phyloP scores from a whole-genome alignment of 2,797 vertebrate species.

The Gymnoscopelus braueri region DNA sequence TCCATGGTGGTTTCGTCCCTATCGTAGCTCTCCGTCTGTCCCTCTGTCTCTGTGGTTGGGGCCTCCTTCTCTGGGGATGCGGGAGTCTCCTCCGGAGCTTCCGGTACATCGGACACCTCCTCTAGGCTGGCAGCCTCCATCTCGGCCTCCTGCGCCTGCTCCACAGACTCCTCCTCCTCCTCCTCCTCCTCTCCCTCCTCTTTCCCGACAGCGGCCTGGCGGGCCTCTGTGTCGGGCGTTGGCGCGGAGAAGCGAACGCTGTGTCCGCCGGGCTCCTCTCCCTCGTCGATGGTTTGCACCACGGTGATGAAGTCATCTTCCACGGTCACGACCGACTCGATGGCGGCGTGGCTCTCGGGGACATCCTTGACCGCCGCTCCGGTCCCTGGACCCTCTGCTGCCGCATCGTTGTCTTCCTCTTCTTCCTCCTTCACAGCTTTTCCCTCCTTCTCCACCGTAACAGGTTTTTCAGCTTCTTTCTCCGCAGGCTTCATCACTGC shows the following conservation, averaged over 20 bases:
- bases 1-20: constrained; percentile 98
- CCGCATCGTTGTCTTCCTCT: constrained; percentile 62
- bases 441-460: constrained; percentile 44
- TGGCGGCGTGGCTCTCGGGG: constrained; percentile 85
- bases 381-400: constrained; percentile 61
- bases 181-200: constrained; percentile 77
- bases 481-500: constrained; percentile 24
- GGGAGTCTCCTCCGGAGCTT: constrained; percentile 82
- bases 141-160: constrained; percentile 81
- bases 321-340: constrained; percentile 96
- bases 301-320: constrained; percentile 98
- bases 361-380: constrained; percentile 64
- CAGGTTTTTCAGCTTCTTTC: constrained; percentile 17
- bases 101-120: constrained; percentile 68
- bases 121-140: constrained; percentile 80
- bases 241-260: constrained; percentile 93
- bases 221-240: constrained; percentile 73
- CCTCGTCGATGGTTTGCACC: constrained; percentile 95
- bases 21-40: constrained; percentile 90
- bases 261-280: constrained; percentile 90
- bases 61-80: constrained; percentile 82
- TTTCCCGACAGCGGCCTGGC: constrained; percentile 73
- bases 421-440: constrained; percentile 57
- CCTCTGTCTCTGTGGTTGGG: constrained; percentile 81
- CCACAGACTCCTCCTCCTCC: constrained; percentile 83